Conservation (phyloP, 2,797 vertebrate species). For the Cryptoblepharus egeriae region DNA sequence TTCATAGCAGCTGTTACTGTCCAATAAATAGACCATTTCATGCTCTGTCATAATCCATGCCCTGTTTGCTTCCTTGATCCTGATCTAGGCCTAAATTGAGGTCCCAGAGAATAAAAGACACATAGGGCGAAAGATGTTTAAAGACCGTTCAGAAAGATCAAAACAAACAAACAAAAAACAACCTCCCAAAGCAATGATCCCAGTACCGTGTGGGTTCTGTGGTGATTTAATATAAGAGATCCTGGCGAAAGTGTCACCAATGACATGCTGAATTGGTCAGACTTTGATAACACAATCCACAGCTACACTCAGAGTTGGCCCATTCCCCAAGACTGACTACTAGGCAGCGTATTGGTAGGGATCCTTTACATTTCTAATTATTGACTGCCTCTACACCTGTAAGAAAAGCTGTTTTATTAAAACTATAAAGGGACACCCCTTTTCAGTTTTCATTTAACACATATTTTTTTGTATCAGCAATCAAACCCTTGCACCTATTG, state of each 20-base stretch:
- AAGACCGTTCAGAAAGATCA: constrained; percentile 8
- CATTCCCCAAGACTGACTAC: no score
- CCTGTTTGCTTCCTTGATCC: constrained; percentile 6
- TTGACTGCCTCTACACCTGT: no score
- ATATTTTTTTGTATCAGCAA: no score
- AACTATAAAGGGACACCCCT: no score
- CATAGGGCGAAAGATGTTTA: constrained; percentile 13
- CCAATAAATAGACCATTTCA: constrained; percentile 16
- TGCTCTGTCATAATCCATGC: background rate
- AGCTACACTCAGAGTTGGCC: background rate
- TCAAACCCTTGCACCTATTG: no score
- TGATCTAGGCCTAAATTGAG: background rate
- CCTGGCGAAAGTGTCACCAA: constrained; percentile 23
- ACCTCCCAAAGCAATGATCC: background rate
- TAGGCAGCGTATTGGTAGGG: no score
- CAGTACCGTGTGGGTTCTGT: background rate
- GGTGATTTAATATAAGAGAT: constrained; percentile 50
- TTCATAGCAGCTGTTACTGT: constrained; percentile 34
- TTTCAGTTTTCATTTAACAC: no score
- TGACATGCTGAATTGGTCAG: background rate
- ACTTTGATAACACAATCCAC: background rate
- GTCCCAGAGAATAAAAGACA: constrained; percentile 26
- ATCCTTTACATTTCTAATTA: no score
- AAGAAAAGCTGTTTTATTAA: no score
- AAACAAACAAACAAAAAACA: background rate